Evolutionary conservation across 2,113 vertebrate genomes (phyloP).

Genomic region (Stigmatopora nigra): DNA sequence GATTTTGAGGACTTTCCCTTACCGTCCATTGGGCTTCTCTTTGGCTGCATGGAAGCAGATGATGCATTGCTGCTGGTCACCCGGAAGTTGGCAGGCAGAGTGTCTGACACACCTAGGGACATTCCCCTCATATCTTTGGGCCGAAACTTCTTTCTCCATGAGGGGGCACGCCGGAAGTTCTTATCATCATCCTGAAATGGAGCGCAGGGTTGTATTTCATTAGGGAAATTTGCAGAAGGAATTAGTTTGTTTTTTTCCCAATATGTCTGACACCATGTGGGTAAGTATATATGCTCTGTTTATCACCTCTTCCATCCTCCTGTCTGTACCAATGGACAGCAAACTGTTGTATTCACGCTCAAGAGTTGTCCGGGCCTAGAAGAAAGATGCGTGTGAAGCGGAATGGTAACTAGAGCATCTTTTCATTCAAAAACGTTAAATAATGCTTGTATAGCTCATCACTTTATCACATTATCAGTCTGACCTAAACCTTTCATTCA

Average conservation of each 20-base stretch:
- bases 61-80: slow-evolving; percentile 78
- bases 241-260: neutral
- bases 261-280: neutral
- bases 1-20: slow-evolving; percentile 25
- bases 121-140: slow-evolving; percentile 90
- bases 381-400: neutral
- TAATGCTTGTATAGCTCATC: neutral
- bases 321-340: slow-evolving; percentile 81
- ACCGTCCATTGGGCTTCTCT: slow-evolving; percentile 95
- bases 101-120: slow-evolving; percentile 83
- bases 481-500: neutral
- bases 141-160: slow-evolving; percentile 96
- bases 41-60: slow-evolving; percentile 87
- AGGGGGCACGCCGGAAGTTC: slow-evolving; percentile 90
- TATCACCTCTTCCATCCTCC: slow-evolving; percentile 86
- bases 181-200: slow-evolving; percentile 88
- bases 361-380: slow-evolving; percentile 81
- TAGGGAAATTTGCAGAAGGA: too few species aligned
- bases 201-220: too few species aligned
- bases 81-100: slow-evolving; percentile 91
- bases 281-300: neutral
- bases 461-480: neutral
- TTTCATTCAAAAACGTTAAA: neutral
- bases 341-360: slow-evolving; percentile 90
- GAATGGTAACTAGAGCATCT: neutral